phyloP scores from a whole-genome alignment of 2,797 vertebrate species.

The Cynopterus sphinx region DNA sequence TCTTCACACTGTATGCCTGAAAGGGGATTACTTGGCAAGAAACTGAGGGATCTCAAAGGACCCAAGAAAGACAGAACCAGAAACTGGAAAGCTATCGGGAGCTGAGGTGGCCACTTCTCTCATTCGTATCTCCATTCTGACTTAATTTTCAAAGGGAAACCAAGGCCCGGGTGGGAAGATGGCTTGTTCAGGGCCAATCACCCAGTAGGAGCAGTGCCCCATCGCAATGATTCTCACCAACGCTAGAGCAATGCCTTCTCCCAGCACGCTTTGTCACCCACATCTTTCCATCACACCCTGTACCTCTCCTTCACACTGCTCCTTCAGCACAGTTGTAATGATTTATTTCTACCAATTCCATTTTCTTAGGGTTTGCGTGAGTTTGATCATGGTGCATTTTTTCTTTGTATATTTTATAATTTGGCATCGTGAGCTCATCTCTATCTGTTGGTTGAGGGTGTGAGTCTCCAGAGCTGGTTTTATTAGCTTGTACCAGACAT shows the following conservation, averaged over 20 bases:
- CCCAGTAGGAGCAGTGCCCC: not conserved
- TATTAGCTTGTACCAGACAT: not conserved
- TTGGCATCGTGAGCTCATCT: not conserved
- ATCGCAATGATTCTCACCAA: no score
- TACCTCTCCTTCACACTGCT: not conserved
- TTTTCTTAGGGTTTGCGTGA: not conserved
- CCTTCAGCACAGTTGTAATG: not conserved
- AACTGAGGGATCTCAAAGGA: not conserved
- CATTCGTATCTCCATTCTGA: not conserved
- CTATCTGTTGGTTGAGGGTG: not conserved
- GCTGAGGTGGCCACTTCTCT: not conserved
- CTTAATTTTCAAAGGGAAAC: not conserved
- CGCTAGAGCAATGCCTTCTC: not conserved
- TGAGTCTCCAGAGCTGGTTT: not conserved
- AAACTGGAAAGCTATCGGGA: not conserved
- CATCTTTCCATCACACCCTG: not conserved
- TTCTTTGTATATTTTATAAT: not conserved
- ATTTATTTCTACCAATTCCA: not conserved
- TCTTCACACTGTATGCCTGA: not conserved
- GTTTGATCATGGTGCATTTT: not conserved
- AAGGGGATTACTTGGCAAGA: not conserved
- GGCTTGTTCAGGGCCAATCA: not conserved
- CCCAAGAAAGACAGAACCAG: not conserved
- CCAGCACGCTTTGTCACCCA: not conserved
- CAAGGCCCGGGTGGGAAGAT: not conserved